Percentiles rank a stretch among this genome's conserved stretches.
Conservation (phyloP, 2,797 vertebrate genomes). For the Poeciliopsis infans region DNA sequence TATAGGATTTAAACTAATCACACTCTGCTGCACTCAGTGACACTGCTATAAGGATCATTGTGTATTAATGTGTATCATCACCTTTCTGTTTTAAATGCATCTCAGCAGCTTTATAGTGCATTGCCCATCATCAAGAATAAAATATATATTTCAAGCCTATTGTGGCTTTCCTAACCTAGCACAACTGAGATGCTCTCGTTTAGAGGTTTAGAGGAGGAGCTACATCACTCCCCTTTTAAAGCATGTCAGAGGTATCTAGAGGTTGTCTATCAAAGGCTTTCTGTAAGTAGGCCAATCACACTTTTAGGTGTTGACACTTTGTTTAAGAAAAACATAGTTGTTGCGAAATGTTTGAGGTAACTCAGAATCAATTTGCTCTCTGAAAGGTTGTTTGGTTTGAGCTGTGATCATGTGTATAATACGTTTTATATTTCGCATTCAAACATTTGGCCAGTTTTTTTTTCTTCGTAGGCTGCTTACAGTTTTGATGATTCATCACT, state of each 20-base stretch:
- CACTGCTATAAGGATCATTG: neutral
- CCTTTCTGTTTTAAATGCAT: neutral
- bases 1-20: neutral
- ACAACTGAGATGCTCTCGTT: neutral
- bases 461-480: constrained; percentile 31
- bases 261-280: neutral
- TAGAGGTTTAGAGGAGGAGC: neutral
- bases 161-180: neutral
- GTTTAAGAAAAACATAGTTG: constrained; percentile 15
- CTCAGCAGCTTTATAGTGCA: neutral
- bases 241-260: constrained; percentile 1
- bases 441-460: constrained; percentile 8
- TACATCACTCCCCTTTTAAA: constrained; percentile 7
- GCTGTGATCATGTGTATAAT: neutral
- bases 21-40: neutral
- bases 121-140: neutral
- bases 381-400: neutral
- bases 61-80: neutral
- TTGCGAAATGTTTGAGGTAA: constrained; percentile 13
- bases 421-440: neutral
- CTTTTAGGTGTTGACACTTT: constrained; percentile 16
- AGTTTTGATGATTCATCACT: constrained; percentile 39
- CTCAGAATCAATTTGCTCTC: neutral
- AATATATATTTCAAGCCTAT: neutral
- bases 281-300: constrained; percentile 19